Percentiles rank a stretch among this genome's conserved stretches.
These are phyloP conservation scores for Myotis vivesi DNA, from an alignment of 2,797 vertebrate species.

Conservation along the genomic window DNA sequence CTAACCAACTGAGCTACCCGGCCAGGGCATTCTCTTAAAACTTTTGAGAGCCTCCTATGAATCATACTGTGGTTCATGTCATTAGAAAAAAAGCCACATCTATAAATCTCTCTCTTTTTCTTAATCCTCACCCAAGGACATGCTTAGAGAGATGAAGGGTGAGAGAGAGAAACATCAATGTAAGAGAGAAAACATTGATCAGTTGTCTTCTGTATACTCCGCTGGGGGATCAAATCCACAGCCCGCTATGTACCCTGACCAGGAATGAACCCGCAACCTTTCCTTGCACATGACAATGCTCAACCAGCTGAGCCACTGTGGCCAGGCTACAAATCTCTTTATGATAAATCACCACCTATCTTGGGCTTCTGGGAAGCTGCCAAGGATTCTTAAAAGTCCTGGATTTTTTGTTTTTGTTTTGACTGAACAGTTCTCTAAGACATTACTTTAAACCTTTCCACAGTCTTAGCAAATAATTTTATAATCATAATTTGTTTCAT, in stretches of 20 bases:
- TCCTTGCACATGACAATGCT: not conserved
- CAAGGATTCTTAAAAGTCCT: not conserved
- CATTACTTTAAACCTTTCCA: not conserved
- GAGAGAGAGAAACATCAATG: not conserved
- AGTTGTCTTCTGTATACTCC: not conserved
- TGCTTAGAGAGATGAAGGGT: not conserved
- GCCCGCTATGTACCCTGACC: not conserved
- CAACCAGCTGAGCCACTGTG: not conserved
- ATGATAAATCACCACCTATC: not conserved
- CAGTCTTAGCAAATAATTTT: not conserved
- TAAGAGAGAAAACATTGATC: not conserved
- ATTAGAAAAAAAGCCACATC: not conserved
- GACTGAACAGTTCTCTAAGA: not conserved
- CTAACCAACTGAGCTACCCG: not conserved
- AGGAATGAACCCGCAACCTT: not conserved
- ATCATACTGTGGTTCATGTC: not conserved
- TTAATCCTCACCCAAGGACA: not conserved
- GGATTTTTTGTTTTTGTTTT: not conserved
- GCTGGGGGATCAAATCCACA: not conserved
- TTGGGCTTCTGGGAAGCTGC: not conserved
- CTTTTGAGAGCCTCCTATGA: not conserved
- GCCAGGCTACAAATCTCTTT: not conserved
- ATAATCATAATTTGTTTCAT: not conserved
- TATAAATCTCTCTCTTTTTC: not conserved
- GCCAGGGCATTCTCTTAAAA: not conserved